Conservation (phyloP, 2,113 vertebrate genomes). For the Patagioenas fasciata region DNA sequence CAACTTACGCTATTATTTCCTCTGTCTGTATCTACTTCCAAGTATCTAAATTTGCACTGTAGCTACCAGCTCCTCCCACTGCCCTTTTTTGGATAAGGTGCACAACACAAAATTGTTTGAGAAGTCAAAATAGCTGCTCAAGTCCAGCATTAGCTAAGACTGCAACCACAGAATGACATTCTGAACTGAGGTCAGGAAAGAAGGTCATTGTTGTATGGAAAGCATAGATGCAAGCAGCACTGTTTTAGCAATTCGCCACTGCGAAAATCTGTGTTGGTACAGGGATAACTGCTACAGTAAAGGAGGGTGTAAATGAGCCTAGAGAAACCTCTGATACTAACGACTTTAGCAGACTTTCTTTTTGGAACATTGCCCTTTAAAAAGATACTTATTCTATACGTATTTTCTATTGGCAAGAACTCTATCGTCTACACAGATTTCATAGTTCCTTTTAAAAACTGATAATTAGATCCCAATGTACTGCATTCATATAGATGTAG, state of each 20-base stretch:
- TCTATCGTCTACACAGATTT: background rate
- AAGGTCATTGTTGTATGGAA: background rate
- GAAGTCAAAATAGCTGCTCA: background rate
- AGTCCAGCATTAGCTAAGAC: background rate
- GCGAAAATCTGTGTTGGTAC: background rate
- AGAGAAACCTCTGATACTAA: background rate
- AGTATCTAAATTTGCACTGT: background rate
- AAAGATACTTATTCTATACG: background rate
- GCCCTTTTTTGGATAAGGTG: background rate
- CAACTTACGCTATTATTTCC: background rate
- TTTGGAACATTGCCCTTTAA: background rate
- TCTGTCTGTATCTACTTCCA: background rate
- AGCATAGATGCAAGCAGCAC: background rate
- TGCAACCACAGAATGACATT: accelerated
- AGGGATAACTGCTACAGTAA: background rate
- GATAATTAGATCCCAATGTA: background rate
- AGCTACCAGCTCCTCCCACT: background rate
- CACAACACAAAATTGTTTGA: background rate
- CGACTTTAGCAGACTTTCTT: background rate
- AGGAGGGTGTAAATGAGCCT: background rate
- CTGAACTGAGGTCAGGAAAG: background rate
- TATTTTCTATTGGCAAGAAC: background rate
- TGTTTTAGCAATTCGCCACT: background rate
- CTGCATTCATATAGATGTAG: background rate
- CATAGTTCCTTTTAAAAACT: background rate